Percentiles rank a stretch among this genome's conserved stretches.
These are phyloP conservation scores for Nicator chloris DNA, from an alignment of 2,113 vertebrate species.

Conservation along the genomic window DNA sequence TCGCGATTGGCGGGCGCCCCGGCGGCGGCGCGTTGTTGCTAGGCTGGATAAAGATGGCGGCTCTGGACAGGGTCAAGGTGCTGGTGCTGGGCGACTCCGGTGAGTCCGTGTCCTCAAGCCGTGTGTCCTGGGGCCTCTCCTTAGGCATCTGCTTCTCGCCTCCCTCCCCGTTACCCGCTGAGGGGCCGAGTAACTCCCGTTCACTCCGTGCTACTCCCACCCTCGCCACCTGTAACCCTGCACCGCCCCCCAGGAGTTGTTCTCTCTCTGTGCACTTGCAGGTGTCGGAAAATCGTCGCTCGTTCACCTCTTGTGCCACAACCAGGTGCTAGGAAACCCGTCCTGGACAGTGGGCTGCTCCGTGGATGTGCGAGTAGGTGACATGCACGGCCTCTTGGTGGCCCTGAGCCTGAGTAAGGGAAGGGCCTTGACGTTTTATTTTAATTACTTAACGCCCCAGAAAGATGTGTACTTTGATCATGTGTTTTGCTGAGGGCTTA, in stretches of 20 bases:
- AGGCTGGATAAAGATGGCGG: conserved; percentile 80
- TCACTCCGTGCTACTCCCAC: not conserved
- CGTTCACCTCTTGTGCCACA: conserved; percentile 94
- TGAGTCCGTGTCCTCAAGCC: conserved; percentile 49
- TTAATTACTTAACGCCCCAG: not conserved
- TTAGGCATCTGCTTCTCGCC: not conserved
- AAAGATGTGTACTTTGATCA: not conserved
- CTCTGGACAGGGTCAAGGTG: conserved; percentile 92
- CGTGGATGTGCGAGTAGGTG: conserved; percentile 93
- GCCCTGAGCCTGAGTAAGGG: not conserved
- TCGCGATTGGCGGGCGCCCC: conserved; percentile 12
- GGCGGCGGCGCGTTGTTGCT: not conserved
- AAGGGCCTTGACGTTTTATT: not conserved
- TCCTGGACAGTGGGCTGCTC: conserved; percentile 99
- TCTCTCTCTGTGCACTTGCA: conserved; percentile 51
- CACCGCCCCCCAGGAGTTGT: too few relatives aligned
- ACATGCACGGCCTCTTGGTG: not conserved
- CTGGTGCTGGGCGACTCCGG: conserved; percentile 96
- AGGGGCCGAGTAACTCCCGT: too few relatives aligned
- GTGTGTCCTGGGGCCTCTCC: not conserved
- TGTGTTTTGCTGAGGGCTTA: not conserved
- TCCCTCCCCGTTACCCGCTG: too few relatives aligned
- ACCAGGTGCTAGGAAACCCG: conserved; percentile 93
- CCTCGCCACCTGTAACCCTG: too few relatives aligned
- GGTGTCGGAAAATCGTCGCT: conserved; percentile 96